Base-by-base conservation (phyloP, 2,113 vertebrate genomes). In the Siniperca chuatsi region DNA sequence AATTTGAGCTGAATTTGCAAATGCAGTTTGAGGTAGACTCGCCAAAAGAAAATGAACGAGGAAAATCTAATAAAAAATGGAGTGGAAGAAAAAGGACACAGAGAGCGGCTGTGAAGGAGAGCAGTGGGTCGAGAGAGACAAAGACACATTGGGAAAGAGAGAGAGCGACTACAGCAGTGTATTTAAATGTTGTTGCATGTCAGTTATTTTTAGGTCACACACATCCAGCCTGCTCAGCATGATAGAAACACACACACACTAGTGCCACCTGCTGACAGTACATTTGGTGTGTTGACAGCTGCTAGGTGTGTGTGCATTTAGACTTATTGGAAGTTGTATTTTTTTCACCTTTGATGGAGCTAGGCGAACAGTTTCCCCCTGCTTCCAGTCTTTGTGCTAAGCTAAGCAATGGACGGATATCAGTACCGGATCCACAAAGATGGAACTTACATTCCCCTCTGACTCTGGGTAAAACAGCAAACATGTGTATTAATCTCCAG, bases 151-250 rank as follows among this genome's bases (percentile, higher is more conserved):
- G 3, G 20, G 52, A 23, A 23, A n/a, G 21, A 7, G 55, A 37
- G 48, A 25, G 10, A 10, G 60, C 37, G 74, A 52, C 46, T 29
- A 48, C 8, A 8, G 79, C 29, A 44, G 55, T 52, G 64, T 48
- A 25, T 86, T 70, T 44, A 68, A 80, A 90, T 72, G 62, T 69
- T 85, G 69, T 72, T 81, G 79, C 66, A 23, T 88, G 84, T 79
- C 64, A 57, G 72, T 92, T 91, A 85, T 92, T 92, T 92, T 89
- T 92, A 91, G 91, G 86, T 85, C 82, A 84, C 78, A 71, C 84
- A 81, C 84, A 67, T 86, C 55, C 75, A 84, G 82, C 37, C 78
- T n/a, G 75, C 87, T 89, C 88, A 88, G 88, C 86, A 48, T 35
- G 86, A 73, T 8, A 7, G 57, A 73, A 73, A 67, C 81, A 72